These are phyloP conservation scores for Todiramphus saurophagus DNA, from an alignment of 2,113 vertebrate genomes.

Conservation along the genomic window DNA sequence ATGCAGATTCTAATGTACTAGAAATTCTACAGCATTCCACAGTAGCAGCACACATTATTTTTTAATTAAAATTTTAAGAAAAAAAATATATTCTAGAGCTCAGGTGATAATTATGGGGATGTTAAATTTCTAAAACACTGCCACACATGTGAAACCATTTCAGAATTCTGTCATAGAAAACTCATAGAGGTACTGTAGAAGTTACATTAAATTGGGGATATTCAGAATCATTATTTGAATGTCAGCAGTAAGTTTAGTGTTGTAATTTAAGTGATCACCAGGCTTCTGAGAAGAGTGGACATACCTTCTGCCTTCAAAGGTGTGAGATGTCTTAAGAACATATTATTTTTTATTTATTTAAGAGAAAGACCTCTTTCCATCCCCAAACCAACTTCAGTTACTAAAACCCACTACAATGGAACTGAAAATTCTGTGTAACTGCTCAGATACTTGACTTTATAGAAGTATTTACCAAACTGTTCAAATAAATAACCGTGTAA, in stretches of 20 bases:
- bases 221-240: background rate
- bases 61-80: background rate
- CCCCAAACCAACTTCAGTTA: background rate
- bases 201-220: background rate
- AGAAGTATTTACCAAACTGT: background rate
- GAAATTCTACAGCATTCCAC: background rate
- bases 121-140: background rate
- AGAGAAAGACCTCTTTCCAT: background rate
- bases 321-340: background rate
- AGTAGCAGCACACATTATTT: background rate
- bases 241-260: background rate
- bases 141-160: background rate
- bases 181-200: background rate
- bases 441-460: accelerated
- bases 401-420: background rate
- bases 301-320: background rate
- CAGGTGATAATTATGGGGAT: background rate
- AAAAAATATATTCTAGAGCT: background rate
- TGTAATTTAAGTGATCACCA: background rate
- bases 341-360: background rate
- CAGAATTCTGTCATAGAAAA: background rate
- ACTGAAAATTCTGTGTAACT: background rate
- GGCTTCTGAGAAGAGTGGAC: background rate
- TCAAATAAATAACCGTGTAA: background rate
- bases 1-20: background rate